Conservation (phyloP, 2,797 vertebrate species). For the Ctenochaetus hawaiiensis region DNA sequence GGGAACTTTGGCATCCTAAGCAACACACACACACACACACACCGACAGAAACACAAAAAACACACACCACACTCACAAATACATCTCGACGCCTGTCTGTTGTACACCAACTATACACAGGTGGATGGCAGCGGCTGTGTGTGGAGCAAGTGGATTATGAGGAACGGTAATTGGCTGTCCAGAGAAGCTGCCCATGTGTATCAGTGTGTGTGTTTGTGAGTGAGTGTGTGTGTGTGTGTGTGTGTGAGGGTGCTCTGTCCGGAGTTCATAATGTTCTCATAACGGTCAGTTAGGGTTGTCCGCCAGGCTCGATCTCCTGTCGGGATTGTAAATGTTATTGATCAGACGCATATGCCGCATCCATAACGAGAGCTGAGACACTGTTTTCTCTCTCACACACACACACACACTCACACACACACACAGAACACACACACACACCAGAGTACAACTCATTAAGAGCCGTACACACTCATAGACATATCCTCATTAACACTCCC, state of each 20-base stretch:
- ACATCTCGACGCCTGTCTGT: slow-evolving; percentile 48
- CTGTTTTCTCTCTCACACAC: slow-evolving; percentile 37
- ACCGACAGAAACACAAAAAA: slow-evolving; percentile 24
- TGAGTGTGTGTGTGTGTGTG: slow-evolving; percentile 42
- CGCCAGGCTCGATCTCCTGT: slow-evolving; percentile 78
- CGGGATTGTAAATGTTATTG: slow-evolving; percentile 85
- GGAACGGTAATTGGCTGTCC: slow-evolving; percentile 83
- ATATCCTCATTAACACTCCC: slow-evolving; percentile 78
- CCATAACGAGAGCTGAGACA: slow-evolving; percentile 76
- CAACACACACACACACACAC: slow-evolving; percentile 23
- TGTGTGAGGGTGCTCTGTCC: slow-evolving; percentile 44
- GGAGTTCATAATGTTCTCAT: slow-evolving; percentile 84
- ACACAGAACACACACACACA: slow-evolving; percentile 54
- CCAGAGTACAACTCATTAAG: slow-evolving; percentile 73
- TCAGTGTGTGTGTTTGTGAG: slow-evolving; percentile 55
- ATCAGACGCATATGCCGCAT: slow-evolving; percentile 78
- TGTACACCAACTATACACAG: slow-evolving; percentile 60
- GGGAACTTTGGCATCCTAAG: slow-evolving; percentile 60
- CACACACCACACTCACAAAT: slow-evolving; percentile 42
- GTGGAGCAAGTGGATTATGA: slow-evolving; percentile 81
- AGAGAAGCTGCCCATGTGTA: slow-evolving; percentile 70
- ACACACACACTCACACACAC: slow-evolving; percentile 32
- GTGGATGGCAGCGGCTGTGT: slow-evolving; percentile 69
- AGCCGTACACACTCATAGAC: slow-evolving; percentile 74
- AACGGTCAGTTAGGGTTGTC: slow-evolving; percentile 82